phyloP scores from a whole-genome alignment of 2,888 invertebrate genomes.

The Acanthosepion pharaonis region DNA sequence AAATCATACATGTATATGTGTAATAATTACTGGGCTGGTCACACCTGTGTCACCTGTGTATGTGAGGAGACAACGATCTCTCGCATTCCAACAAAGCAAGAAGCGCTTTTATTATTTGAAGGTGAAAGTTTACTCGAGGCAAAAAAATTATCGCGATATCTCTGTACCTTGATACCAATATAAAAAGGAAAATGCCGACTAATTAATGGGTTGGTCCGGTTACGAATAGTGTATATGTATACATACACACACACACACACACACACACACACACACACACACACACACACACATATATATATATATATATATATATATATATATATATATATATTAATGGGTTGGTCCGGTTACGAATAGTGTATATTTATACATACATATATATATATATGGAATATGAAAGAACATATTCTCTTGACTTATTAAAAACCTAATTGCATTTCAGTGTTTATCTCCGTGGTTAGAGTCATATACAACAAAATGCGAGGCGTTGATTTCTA shows the following conservation, averaged over 20 bases:
- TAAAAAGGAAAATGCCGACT: background rate
- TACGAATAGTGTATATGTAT: background rate
- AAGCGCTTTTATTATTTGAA: background rate
- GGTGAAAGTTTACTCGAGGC: background rate
- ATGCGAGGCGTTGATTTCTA: background rate
- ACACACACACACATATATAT: too few relatives aligned
- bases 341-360: background rate
- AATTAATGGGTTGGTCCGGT: background rate
- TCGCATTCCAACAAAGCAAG: background rate
- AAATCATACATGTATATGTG: too few relatives aligned
- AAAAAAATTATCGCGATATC: background rate
- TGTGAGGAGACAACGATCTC: background rate
- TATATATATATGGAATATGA: too few relatives aligned
- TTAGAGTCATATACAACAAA: background rate
- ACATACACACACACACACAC: too few relatives aligned
- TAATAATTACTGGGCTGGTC: too few relatives aligned
- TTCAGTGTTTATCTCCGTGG: background rate
- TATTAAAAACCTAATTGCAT: background rate
- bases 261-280: too few relatives aligned
- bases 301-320: background rate
- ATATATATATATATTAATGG: background rate
- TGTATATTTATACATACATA: too few relatives aligned
- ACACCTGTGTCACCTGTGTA: too few relatives aligned
- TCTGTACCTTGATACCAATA: background rate
- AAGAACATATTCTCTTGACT: background rate